Conservation (phyloP, 2,888 invertebrate genomes). For the Drosophila mulleri region DNA sequence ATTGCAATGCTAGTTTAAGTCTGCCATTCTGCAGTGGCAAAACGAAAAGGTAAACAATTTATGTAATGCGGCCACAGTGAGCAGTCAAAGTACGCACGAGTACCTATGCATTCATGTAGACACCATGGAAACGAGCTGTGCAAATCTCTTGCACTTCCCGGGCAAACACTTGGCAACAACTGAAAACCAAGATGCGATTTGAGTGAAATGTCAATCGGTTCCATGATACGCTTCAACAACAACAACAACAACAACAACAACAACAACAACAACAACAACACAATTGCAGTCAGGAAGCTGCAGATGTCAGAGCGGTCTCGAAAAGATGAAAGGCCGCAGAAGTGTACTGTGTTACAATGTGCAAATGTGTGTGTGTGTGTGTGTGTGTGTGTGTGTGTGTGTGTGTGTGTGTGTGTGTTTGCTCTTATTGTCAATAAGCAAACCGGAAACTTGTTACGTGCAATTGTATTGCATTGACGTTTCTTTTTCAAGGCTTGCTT, state of each 20-base stretch:
- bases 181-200: constrained; percentile 26
- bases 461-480: constrained; percentile 37
- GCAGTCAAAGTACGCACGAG: background rate
- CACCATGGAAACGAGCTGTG: background rate
- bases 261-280: constrained; percentile 34
- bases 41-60: background rate
- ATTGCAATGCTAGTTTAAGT: background rate
- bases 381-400: constrained; percentile 6
- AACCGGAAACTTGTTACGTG: constrained; percentile 41
- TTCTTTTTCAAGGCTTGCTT: constrained; percentile 6
- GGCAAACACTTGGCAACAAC: constrained; percentile 21
- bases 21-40: too few species aligned
- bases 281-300: constrained; percentile 11
- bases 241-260: constrained; percentile 34
- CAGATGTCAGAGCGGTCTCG: constrained; percentile 38
- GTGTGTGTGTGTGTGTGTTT: background rate
- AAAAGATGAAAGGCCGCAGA: constrained; percentile 18
- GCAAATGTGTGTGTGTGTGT: constrained; percentile 1
- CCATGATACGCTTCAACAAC: constrained; percentile 22
- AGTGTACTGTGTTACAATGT: background rate
- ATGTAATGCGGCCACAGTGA: background rate
- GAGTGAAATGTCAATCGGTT: constrained; percentile 43
- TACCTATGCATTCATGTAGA: constrained; percentile 7
- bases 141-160: constrained; percentile 8
- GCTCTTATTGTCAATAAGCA: constrained; percentile 2